A percentile compares a stretch with the other conserved stretches of the same genome.
phyloP scores from a whole-genome alignment of 2,113 vertebrate species.

The Gavia stellata region DNA sequence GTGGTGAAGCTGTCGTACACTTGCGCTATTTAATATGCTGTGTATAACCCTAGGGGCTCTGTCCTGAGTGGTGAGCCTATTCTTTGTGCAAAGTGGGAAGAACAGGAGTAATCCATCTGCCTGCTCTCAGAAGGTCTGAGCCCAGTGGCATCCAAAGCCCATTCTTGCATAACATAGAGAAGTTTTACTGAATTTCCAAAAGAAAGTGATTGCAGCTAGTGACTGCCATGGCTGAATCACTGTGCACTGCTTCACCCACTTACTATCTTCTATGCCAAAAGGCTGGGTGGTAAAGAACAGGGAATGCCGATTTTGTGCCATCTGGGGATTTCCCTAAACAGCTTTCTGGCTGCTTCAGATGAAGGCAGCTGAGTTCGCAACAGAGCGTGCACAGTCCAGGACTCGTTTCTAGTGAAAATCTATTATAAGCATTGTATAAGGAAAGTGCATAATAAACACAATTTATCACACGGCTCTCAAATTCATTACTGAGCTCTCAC shows the following conservation, averaged over 20 bases:
- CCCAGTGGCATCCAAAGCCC: background rate
- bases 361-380: background rate
- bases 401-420: background rate
- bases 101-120: background rate
- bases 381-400: background rate
- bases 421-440: background rate
- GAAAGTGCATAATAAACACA: background rate
- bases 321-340: background rate
- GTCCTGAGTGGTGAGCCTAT: background rate
- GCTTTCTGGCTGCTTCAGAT: background rate
- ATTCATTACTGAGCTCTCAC: background rate
- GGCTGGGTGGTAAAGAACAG: background rate
- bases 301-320: constrained; percentile 14
- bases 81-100: background rate
- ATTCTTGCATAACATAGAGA: background rate
- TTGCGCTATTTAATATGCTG: background rate
- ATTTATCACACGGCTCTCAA: background rate
- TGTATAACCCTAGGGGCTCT: background rate
- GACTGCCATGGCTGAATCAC: background rate
- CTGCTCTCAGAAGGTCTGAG: background rate
- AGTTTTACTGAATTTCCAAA: background rate
- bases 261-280: background rate
- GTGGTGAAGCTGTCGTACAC: background rate
- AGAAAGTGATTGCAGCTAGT: background rate
- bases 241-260: background rate